Evolutionary conservation across 2,888 invertebrate genomes (phyloP), one percentile per base, ranked within the genome.

Genomic region (Leptinotarsa haldemani): DNA sequence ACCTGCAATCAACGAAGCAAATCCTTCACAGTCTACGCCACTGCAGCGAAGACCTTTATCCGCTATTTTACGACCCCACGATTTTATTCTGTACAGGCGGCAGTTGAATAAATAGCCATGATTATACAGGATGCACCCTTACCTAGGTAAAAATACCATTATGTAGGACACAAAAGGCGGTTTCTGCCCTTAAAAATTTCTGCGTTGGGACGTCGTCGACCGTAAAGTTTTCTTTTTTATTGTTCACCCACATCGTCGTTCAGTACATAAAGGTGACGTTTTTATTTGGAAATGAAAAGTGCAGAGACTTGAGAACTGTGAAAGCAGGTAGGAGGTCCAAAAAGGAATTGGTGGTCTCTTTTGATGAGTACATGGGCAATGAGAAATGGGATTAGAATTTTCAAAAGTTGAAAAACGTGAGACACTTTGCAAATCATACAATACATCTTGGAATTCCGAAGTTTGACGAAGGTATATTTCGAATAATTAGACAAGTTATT

Each of bases 171-270:
- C 66, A 76, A 72, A 76, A 70, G 73, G 64, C 53, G 65, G 64
- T 58, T 71, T 66, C 68, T 73, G 69, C 69, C 70, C 70, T 77
- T 63, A 65, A 73, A 66, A 75, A 65, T 64, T 67, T 47, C 65
- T 70, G 52, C 50, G 69, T 76, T 71, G 68, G 70, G 70, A 67
- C 67, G 47, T 18, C 16, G 65, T 74, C 70, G 70, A 74, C 74
- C 77, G 73, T 74, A 73, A 73, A 74, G 69, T 74, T 70, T 71
- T 72, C 68, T 69, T 77, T 40, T 75, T 77, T 72, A 75, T 75
- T 75, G 72, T 75, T 64, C 71, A 46, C 69, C 71, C 71, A 68
- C 73, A 73, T 73, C 22, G 66, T 25, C 46, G 68, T 52, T 67
- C 46, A 25, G 71, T 48, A 66, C 63, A 71, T 66, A 71, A 64